Conservation (phyloP, 2,113 vertebrate species). For the Stegastes partitus region DNA sequence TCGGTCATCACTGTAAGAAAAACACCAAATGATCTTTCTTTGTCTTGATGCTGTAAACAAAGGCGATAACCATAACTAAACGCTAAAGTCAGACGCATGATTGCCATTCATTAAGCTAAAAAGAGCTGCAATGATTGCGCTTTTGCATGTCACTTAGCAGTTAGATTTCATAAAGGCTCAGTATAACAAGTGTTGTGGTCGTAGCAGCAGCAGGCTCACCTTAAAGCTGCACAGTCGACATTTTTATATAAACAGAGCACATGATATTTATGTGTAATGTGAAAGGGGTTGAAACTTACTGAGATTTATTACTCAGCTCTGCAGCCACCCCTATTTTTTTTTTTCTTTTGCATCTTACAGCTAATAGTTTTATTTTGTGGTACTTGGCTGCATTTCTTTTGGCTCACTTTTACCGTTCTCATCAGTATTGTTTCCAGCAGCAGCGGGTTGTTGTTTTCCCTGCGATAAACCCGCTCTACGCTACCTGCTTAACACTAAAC, state of each 20-base stretch:
- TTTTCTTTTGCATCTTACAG: not conserved
- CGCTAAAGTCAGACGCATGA: not conserved
- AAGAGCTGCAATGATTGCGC: constrained; percentile 9
- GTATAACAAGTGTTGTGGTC: not conserved
- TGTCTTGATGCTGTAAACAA: not conserved
- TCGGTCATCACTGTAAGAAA: not conserved
- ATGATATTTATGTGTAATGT: not conserved
- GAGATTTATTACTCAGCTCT: not conserved
- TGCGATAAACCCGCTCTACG: too few species aligned
- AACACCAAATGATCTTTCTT: not conserved
- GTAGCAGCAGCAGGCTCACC: not conserved
- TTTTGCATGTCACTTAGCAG: not conserved
- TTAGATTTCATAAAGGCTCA: not conserved
- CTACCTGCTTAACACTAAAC: not conserved
- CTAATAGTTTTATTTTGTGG: not conserved
- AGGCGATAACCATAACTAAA: not conserved
- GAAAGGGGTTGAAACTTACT: not conserved
- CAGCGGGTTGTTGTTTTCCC: not conserved
- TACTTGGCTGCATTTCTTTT: not conserved
- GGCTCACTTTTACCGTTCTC: not conserved
- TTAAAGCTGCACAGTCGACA: not conserved
- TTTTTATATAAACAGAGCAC: not conserved
- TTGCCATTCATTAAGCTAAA: constrained; percentile 14
- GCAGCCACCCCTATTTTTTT: not conserved
- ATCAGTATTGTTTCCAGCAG: not conserved